phyloP scores from a whole-genome alignment of 64 coral and sea anemone genomes.

The Pocillopora verrucosa region DNA sequence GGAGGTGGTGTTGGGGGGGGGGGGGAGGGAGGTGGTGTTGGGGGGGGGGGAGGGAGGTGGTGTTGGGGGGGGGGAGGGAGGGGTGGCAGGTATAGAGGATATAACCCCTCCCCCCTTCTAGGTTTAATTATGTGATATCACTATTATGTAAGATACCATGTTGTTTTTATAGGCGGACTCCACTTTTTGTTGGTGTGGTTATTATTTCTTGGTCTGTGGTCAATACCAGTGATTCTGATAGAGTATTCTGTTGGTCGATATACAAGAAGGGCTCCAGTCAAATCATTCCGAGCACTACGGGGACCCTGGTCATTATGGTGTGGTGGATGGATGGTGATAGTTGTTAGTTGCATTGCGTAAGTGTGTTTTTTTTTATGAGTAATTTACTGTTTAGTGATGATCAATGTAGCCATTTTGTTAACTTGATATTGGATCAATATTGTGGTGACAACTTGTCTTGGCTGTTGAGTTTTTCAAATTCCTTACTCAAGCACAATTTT shows the following conservation, averaged over 20 bases:
- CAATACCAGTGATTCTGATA: constrained; percentile 73
- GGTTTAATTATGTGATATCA: too few relatives aligned
- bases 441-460: too few relatives aligned
- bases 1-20: too few relatives aligned
- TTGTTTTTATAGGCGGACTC: constrained; percentile 55
- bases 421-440: too few relatives aligned
- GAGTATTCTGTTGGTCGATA: constrained; percentile 83
- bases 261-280: constrained; percentile 70
- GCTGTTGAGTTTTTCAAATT: too few relatives aligned
- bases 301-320: constrained; percentile 85
- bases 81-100: too few relatives aligned
- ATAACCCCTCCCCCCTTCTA: too few relatives aligned
- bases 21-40: neutral
- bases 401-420: too few relatives aligned
- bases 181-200: constrained; percentile 88
- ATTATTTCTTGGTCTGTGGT: constrained; percentile 74
- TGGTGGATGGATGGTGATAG: constrained; percentile 71
- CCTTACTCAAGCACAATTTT: too few relatives aligned
- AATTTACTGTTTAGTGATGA: neutral
- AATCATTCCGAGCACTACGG: constrained; percentile 67
- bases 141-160: neutral
- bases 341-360: constrained; percentile 64
- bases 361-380: neutral
- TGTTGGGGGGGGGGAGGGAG: too few relatives aligned
- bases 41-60: neutral